Conservation (phyloP, 2,113 vertebrate species). For the Eubucco bourcierii region DNA sequence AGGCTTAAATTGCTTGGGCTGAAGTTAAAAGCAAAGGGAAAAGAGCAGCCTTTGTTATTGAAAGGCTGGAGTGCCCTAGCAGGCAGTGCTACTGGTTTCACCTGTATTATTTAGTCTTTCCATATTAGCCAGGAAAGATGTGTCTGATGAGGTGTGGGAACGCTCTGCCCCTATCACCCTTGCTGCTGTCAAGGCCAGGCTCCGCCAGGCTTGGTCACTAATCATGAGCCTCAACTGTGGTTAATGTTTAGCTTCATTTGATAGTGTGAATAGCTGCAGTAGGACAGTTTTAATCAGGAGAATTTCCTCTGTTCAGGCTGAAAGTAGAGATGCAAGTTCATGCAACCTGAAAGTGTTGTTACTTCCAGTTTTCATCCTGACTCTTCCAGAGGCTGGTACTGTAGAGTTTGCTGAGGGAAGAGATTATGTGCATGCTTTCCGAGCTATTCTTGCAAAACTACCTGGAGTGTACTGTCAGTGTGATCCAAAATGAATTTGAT, state of each 20-base stretch:
- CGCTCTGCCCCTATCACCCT: rapidly evolving
- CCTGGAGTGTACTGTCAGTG: background rate
- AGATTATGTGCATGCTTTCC: background rate
- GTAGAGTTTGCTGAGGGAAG: background rate
- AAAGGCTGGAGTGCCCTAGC: background rate
- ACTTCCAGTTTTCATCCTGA: background rate
- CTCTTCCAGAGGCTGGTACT: background rate
- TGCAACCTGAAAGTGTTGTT: background rate
- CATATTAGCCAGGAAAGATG: background rate
- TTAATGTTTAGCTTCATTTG: background rate
- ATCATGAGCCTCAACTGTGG: background rate
- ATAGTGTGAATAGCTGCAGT: background rate
- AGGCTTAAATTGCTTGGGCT: slow-evolving; percentile 19
- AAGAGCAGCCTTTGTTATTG: background rate
- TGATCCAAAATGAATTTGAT: background rate
- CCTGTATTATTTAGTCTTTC: background rate
- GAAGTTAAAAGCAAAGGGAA: slow-evolving; percentile 28
- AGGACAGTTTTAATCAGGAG: background rate
- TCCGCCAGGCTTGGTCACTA: background rate
- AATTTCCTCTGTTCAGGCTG: background rate
- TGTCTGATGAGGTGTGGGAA: slow-evolving; percentile 12
- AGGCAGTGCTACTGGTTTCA: slow-evolving; percentile 38
- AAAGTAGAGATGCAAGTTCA: background rate
- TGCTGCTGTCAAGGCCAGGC: background rate
- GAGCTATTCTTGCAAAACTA: background rate